A percentile compares a stretch with the other conserved stretches of the same genome.
These are phyloP conservation scores for Eudemis profundana DNA, from an alignment of 2,888 invertebrate species.

Conservation along the genomic window DNA sequence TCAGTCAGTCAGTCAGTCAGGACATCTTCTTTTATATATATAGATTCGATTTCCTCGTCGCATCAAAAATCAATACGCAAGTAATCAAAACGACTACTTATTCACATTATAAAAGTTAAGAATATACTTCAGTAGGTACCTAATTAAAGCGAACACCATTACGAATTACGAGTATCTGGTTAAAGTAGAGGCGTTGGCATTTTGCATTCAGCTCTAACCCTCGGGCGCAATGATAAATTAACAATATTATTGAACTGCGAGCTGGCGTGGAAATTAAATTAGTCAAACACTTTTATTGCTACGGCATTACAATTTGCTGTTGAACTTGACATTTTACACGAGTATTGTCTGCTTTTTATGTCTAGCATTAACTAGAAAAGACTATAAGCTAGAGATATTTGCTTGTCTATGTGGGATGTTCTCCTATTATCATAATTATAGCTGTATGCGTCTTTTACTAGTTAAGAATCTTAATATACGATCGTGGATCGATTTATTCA, in stretches of 20 bases:
- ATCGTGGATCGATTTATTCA: conserved; percentile 64
- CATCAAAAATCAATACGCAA: too few species aligned
- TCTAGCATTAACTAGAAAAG: conserved; percentile 68
- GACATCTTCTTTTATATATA: too few species aligned
- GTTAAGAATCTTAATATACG: conserved; percentile 70
- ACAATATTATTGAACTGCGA: conserved; percentile 69
- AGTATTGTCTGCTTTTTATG: conserved; percentile 53
- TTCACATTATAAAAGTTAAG: too few species aligned
- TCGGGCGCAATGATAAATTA: conserved; percentile 74
- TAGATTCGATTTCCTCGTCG: too few species aligned
- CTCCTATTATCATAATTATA: conserved; percentile 57
- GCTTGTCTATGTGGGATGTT: conserved; percentile 56
- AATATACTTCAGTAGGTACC: too few species aligned
- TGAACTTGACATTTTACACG: conserved; percentile 60
- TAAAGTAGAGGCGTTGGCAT: conserved; percentile 48
- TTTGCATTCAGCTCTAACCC: conserved; percentile 51
- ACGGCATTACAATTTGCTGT: conserved; percentile 49
- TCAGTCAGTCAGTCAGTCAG: too few species aligned
- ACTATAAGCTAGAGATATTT: conserved; percentile 74
- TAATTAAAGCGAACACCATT: conserved; percentile 29
- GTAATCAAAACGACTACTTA: too few species aligned
- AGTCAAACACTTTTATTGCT: conserved; percentile 61
- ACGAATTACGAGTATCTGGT: too few species aligned
- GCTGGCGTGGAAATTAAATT: conserved; percentile 68
- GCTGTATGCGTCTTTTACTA: conserved; percentile 71